Conservation (phyloP, 2,888 invertebrate species). For the Kryphioiulus occultus region DNA sequence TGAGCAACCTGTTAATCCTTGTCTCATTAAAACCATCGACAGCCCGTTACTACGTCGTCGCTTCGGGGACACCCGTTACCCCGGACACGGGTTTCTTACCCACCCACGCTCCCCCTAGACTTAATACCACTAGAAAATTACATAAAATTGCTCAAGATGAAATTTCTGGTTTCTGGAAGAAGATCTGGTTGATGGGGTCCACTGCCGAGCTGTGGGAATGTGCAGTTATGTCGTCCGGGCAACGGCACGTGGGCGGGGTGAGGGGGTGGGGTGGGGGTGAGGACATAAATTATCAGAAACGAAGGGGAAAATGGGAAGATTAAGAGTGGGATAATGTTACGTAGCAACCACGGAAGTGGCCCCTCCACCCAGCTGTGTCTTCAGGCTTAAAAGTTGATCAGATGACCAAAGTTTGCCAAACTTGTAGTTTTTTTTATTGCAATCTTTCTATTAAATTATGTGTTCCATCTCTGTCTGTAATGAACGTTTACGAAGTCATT, state of each 20-base stretch:
- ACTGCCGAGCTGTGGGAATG: background rate
- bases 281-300: background rate
- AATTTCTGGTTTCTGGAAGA: background rate
- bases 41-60: background rate
- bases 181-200: background rate
- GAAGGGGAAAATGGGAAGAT: slow-evolving; percentile 2
- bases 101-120: background rate
- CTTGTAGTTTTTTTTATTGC: too few relatives aligned
- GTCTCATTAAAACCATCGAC: background rate
- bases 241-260: background rate
- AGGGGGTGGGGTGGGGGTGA: background rate
- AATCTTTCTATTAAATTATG: too few relatives aligned
- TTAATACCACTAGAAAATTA: background rate
- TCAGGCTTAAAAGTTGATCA: background rate
- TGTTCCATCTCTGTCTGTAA: too few relatives aligned
- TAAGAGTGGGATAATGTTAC: slow-evolving; percentile 24
- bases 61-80: background rate
- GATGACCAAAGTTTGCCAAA: background rate
- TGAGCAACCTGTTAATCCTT: background rate
- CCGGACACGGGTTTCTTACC: background rate
- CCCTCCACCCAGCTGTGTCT: background rate
- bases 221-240: background rate
- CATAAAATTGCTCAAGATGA: background rate
- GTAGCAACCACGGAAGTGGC: slow-evolving; percentile 19
- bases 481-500: too few relatives aligned